Base-by-base conservation (phyloP, 2,888 invertebrate genomes). In the Spicauda simplicius region DNA sequence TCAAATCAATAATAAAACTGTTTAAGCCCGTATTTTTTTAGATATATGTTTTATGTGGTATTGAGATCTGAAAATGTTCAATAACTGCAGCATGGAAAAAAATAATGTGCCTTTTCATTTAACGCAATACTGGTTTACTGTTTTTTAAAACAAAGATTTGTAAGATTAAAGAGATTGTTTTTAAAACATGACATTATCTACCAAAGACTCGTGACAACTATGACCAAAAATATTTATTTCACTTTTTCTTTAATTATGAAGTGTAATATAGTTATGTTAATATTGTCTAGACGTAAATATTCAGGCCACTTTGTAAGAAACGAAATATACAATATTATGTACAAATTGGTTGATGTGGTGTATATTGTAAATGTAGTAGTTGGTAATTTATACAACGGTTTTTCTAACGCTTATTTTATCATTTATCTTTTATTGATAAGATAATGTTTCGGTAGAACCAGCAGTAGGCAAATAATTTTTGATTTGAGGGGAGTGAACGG, bases 261-360 rank as follows among this genome's bases (percentile, higher is more conserved):
- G 60, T 61, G 52, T 33, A 53, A 52, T 56, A 18, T 54, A 57
- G 14, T 18, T 56, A 41, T 50, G 33, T 50, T 30, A 52, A 33
- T 41, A 14, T 64, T n/a, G 14, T 61, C 37, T 52, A 50, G 45
- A 52, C 30, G 52, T 58, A 59, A 18, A 60, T 60, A 60, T 18
- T 60, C 50, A 52, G 37, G 64, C 52, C 45, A 59, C 54, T 59
- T 54, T 66, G 25, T 66, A 60, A 55, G 30, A 18, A 66, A 59
- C 10, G 3, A 30, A 59, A 59, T 59, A 54, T 58, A 60, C 59
- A 57, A 50, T 50, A 64, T 52, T 41, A 52, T 64, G 57, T 64
- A 64, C 64, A 64, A 64, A 64, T 19, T 52, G 41, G 18, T 64
- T 64, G 48, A 50, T 57, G 41, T 57, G 20, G 18, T 52, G 12